These are phyloP conservation scores for Scalopus aquaticus DNA, from an alignment of 2,113 vertebrate genomes.

Conservation along the genomic window DNA sequence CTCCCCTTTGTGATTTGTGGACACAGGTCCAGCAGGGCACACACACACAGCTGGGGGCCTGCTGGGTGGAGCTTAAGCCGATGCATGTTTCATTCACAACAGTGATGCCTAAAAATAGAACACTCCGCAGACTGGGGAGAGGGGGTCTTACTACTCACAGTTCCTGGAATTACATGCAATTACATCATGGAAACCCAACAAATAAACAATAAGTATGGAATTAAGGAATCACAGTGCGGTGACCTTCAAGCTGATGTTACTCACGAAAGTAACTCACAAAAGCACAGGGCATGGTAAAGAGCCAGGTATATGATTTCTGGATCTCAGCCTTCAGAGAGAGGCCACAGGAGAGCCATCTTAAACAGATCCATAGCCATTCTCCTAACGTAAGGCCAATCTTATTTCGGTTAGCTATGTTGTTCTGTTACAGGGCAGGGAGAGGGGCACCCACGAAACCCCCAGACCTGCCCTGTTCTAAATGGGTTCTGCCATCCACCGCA, in stretches of 20 bases:
- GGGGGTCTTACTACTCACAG: background rate
- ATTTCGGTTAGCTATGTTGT: background rate
- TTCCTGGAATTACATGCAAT: constrained; percentile 17
- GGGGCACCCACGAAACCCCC: no score
- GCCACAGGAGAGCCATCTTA: background rate
- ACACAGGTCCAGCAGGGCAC: background rate
- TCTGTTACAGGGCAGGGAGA: no score
- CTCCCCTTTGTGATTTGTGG: background rate
- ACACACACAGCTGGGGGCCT: rapidly evolving
- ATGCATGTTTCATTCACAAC: background rate
- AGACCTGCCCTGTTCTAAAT: no score
- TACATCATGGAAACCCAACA: constrained; percentile 9
- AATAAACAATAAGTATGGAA: background rate
- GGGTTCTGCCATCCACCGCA: no score
- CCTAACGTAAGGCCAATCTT: background rate
- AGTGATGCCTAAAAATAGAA: background rate
- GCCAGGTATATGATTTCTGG: background rate
- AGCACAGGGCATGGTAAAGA: background rate
- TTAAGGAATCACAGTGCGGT: background rate
- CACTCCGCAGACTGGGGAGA: background rate
- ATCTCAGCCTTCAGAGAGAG: background rate
- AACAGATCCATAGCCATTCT: background rate
- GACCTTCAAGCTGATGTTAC: background rate
- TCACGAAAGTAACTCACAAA: background rate
- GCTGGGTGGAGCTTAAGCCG: background rate